These are phyloP conservation scores for Ametastegia equiseti DNA, from an alignment of 2,888 invertebrate genomes.

Conservation along the genomic window DNA sequence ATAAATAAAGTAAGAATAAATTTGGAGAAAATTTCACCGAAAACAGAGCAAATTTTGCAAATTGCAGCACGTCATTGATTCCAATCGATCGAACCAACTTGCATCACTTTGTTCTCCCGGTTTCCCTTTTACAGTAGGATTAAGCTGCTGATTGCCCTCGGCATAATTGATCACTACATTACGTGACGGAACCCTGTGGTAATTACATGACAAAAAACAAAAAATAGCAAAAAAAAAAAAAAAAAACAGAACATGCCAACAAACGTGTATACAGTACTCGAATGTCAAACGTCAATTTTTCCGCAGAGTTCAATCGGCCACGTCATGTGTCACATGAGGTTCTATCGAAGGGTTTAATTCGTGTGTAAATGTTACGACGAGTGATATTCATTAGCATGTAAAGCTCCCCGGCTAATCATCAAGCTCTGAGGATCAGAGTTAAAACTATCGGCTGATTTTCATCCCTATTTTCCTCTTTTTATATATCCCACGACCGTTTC, in stretches of 20 bases:
- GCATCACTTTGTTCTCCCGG: background rate
- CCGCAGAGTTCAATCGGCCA: background rate
- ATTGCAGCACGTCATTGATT: too few species aligned
- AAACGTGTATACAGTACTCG: background rate
- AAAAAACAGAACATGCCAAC: too few species aligned
- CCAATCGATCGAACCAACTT: background rate
- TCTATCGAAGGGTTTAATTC: constrained; percentile 21
- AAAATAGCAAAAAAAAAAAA: too few species aligned
- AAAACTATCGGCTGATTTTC: background rate
- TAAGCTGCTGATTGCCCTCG: background rate
- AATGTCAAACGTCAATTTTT: constrained; percentile 36
- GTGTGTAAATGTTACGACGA: constrained; percentile 18
- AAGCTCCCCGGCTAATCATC: constrained; percentile 8
- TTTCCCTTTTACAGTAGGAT: background rate
- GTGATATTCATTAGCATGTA: constrained; percentile 33
- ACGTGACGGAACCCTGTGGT: background rate
- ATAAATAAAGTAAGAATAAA: background rate
- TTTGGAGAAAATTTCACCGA: background rate
- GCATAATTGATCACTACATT: background rate
- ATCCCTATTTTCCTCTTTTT: too few species aligned
- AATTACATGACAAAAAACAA: constrained; percentile 11
- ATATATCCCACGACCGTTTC: too few species aligned
- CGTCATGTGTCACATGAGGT: background rate
- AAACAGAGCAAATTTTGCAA: background rate
- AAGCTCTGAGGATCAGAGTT: background rate